phyloP scores from a whole-genome alignment of 2,113 vertebrate genomes.

The Orycteropus afer region DNA sequence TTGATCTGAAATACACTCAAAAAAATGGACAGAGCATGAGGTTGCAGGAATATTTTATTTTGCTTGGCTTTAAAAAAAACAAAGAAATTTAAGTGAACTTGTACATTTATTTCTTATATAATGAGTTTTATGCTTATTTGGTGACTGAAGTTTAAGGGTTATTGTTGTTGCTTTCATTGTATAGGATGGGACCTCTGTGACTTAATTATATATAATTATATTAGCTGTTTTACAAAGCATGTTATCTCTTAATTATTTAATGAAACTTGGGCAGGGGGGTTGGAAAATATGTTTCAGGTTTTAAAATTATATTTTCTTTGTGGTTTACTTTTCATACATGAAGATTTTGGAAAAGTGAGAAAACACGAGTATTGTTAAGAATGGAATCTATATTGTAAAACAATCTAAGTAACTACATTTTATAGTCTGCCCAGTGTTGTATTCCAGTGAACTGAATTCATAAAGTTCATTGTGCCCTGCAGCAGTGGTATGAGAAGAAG shows the following conservation, averaged over 20 bases:
- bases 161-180: constrained; percentile 24
- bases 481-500: not conserved
- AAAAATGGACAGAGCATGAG: not conserved
- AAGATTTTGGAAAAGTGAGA: constrained; percentile 37
- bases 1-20: constrained; percentile 25
- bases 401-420: not conserved
- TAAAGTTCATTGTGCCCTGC: not conserved
- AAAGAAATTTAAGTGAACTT: constrained; percentile 2
- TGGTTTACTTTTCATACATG: constrained; percentile 48
- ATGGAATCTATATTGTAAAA: not conserved
- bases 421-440: not conserved
- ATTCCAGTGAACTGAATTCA: not conserved
- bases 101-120: constrained; percentile 18
- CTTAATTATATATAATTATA: constrained; percentile 60
- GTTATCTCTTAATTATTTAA: constrained; percentile 54
- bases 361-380: constrained; percentile 5
- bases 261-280: constrained; percentile 13
- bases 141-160: not conserved
- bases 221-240: constrained; percentile 42
- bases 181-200: constrained; percentile 14
- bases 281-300: constrained; percentile 55
- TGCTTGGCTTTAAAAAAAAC: no score
- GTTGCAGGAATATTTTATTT: constrained; percentile 51
- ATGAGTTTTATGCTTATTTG: constrained; percentile 10
- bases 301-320: constrained; percentile 56